phyloP scores from a whole-genome alignment of 1,140 invertebrate species.

The Pogonognathellus flavescens region DNA sequence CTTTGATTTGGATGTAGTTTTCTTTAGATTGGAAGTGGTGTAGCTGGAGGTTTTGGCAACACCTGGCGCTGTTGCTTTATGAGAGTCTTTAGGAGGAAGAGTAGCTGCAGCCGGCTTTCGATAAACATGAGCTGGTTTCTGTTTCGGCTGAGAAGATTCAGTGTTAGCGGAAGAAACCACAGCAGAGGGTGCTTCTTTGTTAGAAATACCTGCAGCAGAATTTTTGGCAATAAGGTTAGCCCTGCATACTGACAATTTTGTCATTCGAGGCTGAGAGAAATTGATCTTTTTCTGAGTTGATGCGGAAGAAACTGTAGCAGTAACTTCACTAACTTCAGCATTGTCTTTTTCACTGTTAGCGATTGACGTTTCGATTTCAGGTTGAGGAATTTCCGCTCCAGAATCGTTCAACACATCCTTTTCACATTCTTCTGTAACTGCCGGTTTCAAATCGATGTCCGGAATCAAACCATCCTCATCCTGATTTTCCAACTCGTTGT shows the following conservation, averaged over 20 bases:
- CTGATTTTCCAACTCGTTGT: not conserved
- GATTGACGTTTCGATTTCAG: not conserved
- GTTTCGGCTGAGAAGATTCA: not conserved
- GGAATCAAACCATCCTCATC: not conserved
- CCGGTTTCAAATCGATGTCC: not conserved
- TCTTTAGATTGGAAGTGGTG: not conserved
- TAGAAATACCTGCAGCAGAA: not conserved
- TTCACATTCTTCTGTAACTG: not conserved
- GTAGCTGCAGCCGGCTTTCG: not conserved
- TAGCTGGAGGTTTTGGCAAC: not conserved
- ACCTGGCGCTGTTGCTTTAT: not conserved
- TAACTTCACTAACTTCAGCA: not conserved
- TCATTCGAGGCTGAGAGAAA: constrained; percentile 18
- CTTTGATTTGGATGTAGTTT: not conserved
- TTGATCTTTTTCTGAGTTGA: not conserved
- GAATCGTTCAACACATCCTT: not conserved
- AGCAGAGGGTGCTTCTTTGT: not conserved
- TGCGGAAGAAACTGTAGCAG: not conserved
- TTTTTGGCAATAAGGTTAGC: constrained; percentile 3
- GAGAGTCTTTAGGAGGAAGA: not conserved
- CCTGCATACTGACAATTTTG: constrained; percentile 2
- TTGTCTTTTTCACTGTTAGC: not conserved
- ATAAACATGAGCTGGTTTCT: not conserved
- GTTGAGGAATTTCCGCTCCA: not conserved
- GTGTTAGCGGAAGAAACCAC: not conserved